Conservation (phyloP, 1,140 invertebrate species). For the Octopus bimaculoides region DNA sequence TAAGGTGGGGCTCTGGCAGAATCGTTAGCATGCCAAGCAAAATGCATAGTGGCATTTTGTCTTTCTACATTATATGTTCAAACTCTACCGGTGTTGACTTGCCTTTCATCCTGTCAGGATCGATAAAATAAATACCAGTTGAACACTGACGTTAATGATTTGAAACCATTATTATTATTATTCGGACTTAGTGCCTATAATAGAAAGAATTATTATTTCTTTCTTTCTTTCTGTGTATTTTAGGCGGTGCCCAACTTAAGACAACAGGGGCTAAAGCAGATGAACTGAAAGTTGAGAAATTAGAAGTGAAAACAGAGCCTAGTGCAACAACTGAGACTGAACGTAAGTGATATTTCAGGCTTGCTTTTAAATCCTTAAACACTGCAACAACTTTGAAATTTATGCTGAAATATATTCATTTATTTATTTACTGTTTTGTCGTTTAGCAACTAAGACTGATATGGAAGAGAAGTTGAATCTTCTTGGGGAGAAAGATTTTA, state of each 20-base stretch:
- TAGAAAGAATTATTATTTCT: too few relatives aligned
- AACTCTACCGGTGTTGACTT: too few relatives aligned
- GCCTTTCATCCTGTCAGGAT: too few relatives aligned
- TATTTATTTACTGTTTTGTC: background rate
- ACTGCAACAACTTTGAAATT: too few relatives aligned
- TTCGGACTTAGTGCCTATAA: too few relatives aligned
- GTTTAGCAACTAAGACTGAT: conserved; percentile 35
- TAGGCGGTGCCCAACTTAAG: conserved; percentile 54
- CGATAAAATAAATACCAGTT: too few relatives aligned
- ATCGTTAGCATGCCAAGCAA: too few relatives aligned
- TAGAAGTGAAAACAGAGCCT: conserved; percentile 23
- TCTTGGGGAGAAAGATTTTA: conserved; percentile 75
- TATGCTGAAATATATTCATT: background rate
- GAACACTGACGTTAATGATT: too few relatives aligned
- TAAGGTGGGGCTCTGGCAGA: too few relatives aligned
- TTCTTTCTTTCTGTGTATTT: conserved; percentile 17
- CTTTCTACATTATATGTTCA: too few relatives aligned
- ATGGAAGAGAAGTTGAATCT: conserved; percentile 59
- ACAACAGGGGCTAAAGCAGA: conserved; percentile 48
- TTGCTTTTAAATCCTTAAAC: background rate
- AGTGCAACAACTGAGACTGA: conserved; percentile 25
- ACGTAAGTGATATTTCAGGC: conserved; percentile 16
- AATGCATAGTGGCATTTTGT: too few relatives aligned
- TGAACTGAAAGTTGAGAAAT: conserved; percentile 42
- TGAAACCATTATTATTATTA: too few relatives aligned